A percentile compares a stretch with the other conserved stretches of the same genome.
Conservation (phyloP, 2,113 vertebrate species). For the Bubo bubo region DNA sequence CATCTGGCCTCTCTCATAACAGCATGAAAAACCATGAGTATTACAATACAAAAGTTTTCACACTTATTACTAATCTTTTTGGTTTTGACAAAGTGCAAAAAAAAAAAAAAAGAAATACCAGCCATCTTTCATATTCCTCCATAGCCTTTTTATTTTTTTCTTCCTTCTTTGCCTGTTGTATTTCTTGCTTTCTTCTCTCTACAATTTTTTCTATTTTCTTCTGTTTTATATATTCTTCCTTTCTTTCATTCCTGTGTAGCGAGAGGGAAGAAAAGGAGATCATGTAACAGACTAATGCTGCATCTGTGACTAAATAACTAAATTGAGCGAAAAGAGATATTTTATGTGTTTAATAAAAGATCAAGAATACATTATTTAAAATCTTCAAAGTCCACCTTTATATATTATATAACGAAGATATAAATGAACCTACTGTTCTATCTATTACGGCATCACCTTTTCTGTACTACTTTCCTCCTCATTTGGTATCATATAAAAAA, state of each 20-base stretch:
- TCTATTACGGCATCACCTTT: neutral
- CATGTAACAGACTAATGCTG: neutral
- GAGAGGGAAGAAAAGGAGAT: neutral
- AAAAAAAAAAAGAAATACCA: slow-evolving; percentile 77
- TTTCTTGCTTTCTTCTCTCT: slow-evolving; percentile 76
- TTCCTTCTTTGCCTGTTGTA: slow-evolving; percentile 80
- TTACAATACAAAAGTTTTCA: neutral
- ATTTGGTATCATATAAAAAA: neutral
- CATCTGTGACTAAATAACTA: neutral
- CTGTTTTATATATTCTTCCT: slow-evolving; percentile 80
- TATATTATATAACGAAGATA: neutral
- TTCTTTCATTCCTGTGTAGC: slow-evolving; percentile 82
- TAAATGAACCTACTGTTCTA: neutral
- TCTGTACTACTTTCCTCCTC: neutral
- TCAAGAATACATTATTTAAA: neutral
- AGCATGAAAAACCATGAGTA: fast-evolving
- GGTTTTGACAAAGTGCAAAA: neutral
- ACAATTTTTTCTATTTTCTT: slow-evolving; percentile 73
- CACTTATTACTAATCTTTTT: neutral
- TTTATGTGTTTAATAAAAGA: neutral
- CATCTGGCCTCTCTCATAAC: neutral
- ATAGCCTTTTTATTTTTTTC: slow-evolving; percentile 84
- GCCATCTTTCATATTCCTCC: slow-evolving; percentile 88
- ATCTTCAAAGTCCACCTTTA: neutral
- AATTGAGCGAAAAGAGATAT: neutral